A percentile compares a stretch with the other conserved stretches of the same genome.
Conservation (phyloP, 2,797 vertebrate genomes). For the Centroberyx gerrardi region DNA sequence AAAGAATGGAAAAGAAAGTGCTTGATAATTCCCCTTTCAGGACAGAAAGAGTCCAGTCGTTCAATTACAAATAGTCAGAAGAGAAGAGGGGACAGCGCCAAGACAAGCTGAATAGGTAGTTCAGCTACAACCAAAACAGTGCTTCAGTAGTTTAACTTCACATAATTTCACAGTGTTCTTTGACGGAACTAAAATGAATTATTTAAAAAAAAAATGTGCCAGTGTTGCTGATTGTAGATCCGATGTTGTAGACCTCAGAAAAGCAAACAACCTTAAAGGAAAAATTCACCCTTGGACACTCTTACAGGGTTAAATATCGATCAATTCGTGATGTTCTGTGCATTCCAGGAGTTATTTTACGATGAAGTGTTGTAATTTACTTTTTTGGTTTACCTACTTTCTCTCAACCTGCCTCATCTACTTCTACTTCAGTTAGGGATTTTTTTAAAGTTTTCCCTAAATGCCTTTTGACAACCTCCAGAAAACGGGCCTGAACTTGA, state of each 20-base stretch:
- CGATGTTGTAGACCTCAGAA: background rate
- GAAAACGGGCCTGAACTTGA: background rate
- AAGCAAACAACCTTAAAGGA: background rate
- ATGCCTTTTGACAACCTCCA: background rate
- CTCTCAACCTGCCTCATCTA: too few relatives aligned
- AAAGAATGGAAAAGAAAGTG: slow-evolving; percentile 15
- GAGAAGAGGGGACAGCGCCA: background rate
- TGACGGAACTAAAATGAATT: background rate
- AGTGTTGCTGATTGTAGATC: background rate
- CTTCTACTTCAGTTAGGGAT: background rate
- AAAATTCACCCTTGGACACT: background rate
- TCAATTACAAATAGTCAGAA: background rate
- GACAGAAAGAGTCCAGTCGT: background rate
- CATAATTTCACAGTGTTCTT: background rate
- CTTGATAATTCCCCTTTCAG: slow-evolving; percentile 13
- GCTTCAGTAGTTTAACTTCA: background rate
- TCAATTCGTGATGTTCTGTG: background rate
- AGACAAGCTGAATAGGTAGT: background rate
- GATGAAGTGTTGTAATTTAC: background rate
- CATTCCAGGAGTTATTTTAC: too few relatives aligned
- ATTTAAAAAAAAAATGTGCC: background rate
- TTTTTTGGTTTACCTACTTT: background rate
- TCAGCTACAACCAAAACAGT: background rate
- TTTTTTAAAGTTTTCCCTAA: slow-evolving; percentile 16
- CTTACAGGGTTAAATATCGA: background rate